Conservation (phyloP, 2,113 vertebrate genomes). For the Bufo gargarizans region DNA sequence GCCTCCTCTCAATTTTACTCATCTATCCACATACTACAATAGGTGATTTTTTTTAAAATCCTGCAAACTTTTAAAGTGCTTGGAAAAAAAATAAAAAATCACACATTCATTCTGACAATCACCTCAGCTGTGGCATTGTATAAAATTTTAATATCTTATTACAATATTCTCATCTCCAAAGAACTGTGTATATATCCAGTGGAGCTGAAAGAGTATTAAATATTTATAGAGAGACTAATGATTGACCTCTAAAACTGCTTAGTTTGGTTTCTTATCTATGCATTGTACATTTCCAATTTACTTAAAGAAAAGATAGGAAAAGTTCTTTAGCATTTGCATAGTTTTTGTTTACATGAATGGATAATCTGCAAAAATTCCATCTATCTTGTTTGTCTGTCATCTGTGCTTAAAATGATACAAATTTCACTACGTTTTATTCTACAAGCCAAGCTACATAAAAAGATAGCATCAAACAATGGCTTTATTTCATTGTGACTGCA, state of each 20-base stretch:
- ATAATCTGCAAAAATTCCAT: conserved; percentile 32
- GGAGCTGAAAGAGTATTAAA: conserved; percentile 59
- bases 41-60: conserved; percentile 17
- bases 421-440: conserved; percentile 22
- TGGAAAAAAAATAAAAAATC: conserved; percentile 49
- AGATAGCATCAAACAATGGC: conserved; percentile 21
- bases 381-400: conserved; percentile 44
- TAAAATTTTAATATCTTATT: conserved; percentile 59
- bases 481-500: conserved; percentile 33
- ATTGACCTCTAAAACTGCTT: conserved; percentile 59
- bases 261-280: conserved; percentile 55
- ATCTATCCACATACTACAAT: background rate
- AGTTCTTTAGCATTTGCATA: conserved; percentile 38
- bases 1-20: background rate
- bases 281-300: conserved; percentile 54
- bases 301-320: conserved; percentile 52
- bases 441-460: conserved; percentile 38
- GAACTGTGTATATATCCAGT: conserved; percentile 59
- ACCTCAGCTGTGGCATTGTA: conserved; percentile 56
- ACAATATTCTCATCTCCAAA: conserved; percentile 58
- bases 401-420: conserved; percentile 40
- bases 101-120: conserved; percentile 55
- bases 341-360: conserved; percentile 47
- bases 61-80: conserved; percentile 46
- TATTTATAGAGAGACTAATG: conserved; percentile 58